Base-by-base conservation (phyloP, 1,140 invertebrate genomes). In the Caenorhabditis briggsae region DNA sequence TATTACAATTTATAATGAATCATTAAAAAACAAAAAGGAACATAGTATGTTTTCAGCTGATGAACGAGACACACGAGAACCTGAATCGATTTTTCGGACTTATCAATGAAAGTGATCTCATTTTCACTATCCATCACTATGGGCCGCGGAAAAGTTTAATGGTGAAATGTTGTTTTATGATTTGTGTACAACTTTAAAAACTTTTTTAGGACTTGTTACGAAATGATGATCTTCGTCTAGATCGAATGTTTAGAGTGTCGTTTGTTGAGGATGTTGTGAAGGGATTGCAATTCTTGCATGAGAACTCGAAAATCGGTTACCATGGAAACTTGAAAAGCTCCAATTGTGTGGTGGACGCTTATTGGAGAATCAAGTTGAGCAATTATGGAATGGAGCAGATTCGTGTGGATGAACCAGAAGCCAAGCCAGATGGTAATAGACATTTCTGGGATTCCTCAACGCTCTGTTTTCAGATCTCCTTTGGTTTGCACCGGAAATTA, bases 401-500 rank as follows among this genome's bases (percentile, higher is more conserved):
- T 3, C n/a, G 83, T n/a, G 48, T 20, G 1, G 83, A 84, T 12
- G 83, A 84, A 14, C 61, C 61, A 0, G 50, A 53, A 55, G 8
- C 50, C 9, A 84, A 59, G 25, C 59, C 59, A 0, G 64, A 84
- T 84, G 83, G 64, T 84, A 33, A 0, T 6, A 61, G 41, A 33
- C 14, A 82, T 25, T 33, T n/a, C 11, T 0, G 5, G 23, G 11
- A 25, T 2, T 16, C 14, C n/a, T 33, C 0, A 48, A 56, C 12
- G 61, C 14, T 46, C 41, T 53, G n/a, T 83, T 14, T 74, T 59
- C 56, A 86, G 85, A 82, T 11, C 20, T 86, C 5, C 48, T 86
- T 7, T 86, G 85, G 85, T 61, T 64, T 11, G 85, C 85, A 82
- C 85, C 85, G 58, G 85, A 86, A 82, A 86, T 86, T 16, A 50